These are phyloP conservation scores for Tenualosa ilisha DNA, from an alignment of 2,797 vertebrate genomes.

Conservation along the genomic window DNA sequence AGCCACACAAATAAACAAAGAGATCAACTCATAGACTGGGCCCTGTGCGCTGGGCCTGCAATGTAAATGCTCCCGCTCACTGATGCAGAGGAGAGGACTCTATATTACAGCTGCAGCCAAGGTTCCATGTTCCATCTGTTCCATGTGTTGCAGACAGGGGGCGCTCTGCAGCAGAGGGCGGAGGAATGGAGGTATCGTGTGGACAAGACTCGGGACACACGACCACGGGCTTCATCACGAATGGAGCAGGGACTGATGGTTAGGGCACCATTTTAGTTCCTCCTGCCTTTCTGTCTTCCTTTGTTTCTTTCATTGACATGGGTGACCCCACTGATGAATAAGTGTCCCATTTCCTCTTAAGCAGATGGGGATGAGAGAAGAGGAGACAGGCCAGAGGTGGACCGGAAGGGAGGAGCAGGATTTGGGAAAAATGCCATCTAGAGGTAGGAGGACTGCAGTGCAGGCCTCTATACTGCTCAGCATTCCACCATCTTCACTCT, in stretches of 20 bases:
- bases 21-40: too few relatives aligned
- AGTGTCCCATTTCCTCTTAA: slow-evolving; percentile 36
- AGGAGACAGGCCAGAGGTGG: slow-evolving; percentile 45
- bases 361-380: slow-evolving; percentile 48
- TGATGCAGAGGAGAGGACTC: too few relatives aligned
- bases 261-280: slow-evolving; percentile 28
- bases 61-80: too few relatives aligned
- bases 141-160: slow-evolving; percentile 54
- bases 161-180: slow-evolving; percentile 62
- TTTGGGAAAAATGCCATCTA: slow-evolving; percentile 69
- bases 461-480: neutral
- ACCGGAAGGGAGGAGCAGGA: slow-evolving; percentile 56
- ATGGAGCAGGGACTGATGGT: slow-evolving; percentile 54
- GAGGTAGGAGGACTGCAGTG: slow-evolving; percentile 63
- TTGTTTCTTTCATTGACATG: neutral
- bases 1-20: too few relatives aligned
- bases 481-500: neutral
- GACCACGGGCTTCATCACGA: slow-evolving; percentile 26
- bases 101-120: too few relatives aligned
- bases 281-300: neutral
- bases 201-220: slow-evolving; percentile 60
- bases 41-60: too few relatives aligned
- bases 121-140: neutral
- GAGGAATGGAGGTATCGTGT: slow-evolving; percentile 65
- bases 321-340: neutral